A percentile compares a stretch with the other conserved stretches of the same genome.
Evolutionary conservation across 1,140 invertebrate species (phyloP).

Genomic region (Bombus waltoni): DNA sequence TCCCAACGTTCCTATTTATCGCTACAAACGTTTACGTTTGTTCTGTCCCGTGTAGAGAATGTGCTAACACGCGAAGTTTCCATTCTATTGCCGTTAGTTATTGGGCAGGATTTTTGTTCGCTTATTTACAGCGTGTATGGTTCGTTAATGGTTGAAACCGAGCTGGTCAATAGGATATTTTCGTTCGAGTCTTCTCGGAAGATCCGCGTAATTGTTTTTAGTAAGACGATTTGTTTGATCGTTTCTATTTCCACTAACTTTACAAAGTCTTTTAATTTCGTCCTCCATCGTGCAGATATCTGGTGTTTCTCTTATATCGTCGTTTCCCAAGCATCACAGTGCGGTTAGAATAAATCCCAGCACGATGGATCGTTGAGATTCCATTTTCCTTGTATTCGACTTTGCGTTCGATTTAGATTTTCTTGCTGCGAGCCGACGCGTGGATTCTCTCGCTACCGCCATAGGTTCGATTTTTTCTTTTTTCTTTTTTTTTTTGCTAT

Average conservation of each 20-base stretch:
- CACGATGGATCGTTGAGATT: too few relatives aligned
- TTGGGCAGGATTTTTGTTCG: accelerated
- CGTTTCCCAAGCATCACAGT: background rate
- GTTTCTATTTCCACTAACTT: background rate
- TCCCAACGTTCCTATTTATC: background rate
- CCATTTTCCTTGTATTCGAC: background rate
- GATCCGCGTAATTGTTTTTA: background rate
- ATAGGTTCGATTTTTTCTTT: background rate
- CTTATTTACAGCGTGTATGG: background rate
- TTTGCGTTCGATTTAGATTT: background rate
- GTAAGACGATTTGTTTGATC: background rate
- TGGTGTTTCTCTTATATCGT: background rate
- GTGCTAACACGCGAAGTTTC: background rate
- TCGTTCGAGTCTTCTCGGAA: background rate
- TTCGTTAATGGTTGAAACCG: background rate
- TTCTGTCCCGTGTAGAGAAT: background rate
- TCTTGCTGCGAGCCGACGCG: too few relatives aligned
- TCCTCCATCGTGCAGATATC: accelerated
- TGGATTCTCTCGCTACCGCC: too few relatives aligned
- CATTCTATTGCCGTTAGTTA: background rate
- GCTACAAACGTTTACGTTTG: background rate
- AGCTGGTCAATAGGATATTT: background rate
- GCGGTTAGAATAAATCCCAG: background rate
- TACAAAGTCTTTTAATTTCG: background rate
- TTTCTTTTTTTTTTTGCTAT: too few relatives aligned